Evolutionary conservation across 2,888 invertebrate genomes (phyloP).

Genomic region (Platerodrilus igneus): DNA sequence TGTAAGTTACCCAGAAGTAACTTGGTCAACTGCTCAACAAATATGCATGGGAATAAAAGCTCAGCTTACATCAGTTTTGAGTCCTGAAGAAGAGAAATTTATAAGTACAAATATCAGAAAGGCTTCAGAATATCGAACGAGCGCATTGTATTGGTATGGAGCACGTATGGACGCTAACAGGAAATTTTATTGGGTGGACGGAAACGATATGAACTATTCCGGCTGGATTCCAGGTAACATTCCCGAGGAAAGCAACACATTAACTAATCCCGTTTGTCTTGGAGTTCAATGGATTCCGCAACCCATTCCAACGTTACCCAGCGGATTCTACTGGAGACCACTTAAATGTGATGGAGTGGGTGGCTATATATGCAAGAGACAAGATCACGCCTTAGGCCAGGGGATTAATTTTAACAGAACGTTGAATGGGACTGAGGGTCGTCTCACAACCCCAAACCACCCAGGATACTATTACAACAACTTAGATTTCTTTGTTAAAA

Average conservation of each 20-base stretch:
- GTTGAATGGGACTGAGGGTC: slow-evolving; percentile 60
- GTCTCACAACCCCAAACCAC: slow-evolving; percentile 65
- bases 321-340: slow-evolving; percentile 67
- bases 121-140: slow-evolving; percentile 67
- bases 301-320: slow-evolving; percentile 59
- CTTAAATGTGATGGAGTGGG: slow-evolving; percentile 61
- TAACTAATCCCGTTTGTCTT: slow-evolving; percentile 46
- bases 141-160: slow-evolving; percentile 71
- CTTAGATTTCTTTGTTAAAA: slow-evolving; percentile 64
- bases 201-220: slow-evolving; percentile 51
- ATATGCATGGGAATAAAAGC: slow-evolving; percentile 70
- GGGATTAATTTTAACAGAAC: slow-evolving; percentile 59
- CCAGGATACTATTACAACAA: slow-evolving; percentile 69
- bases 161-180: slow-evolving; percentile 50
- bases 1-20: slow-evolving; percentile 71
- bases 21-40: slow-evolving; percentile 65
- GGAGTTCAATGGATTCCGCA: slow-evolving; percentile 64
- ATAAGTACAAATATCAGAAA: slow-evolving; percentile 64
- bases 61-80: slow-evolving; percentile 63
- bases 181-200: slow-evolving; percentile 63
- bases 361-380: slow-evolving; percentile 58
- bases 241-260: slow-evolving; percentile 37
- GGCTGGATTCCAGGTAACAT: slow-evolving; percentile 57
- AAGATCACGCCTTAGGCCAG: slow-evolving; percentile 43
- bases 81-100: slow-evolving; percentile 66